Base-by-base conservation (phyloP, 2,888 invertebrate species). In the Bugulina stolonifera region DNA sequence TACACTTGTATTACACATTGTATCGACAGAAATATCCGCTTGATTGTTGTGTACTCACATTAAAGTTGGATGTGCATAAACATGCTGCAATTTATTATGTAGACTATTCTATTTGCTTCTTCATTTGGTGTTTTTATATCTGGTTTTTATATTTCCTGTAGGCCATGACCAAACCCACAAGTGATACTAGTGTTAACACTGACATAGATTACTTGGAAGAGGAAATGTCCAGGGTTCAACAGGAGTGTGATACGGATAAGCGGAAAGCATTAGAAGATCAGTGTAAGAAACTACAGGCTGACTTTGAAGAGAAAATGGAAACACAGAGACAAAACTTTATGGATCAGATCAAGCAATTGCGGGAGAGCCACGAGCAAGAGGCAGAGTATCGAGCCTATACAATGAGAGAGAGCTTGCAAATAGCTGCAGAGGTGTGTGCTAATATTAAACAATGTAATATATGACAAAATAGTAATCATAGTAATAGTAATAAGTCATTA, bases 381-480 rank as follows among this genome's bases (percentile, higher is more conserved):
- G 89, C 88, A 87, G 86, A 88, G 81, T 58, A 70, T 72, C 76
- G 76, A 73, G 84, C 89, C 75, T 87, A 87, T 75, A 88, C 89
- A 32, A 83, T 91, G 18, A 90, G 89, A 77, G 90, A 90, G 72
- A 85, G 89, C 18, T 89, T 89, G 1, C 91, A 91, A 73, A 88
- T 89, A 76, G 86, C 76, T 55, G 70, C 75, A 14, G 29, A 64
- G 34, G 64, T 64, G 32, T 25, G 64, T 64, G 2, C n/a, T n/a
- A n/a, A n/a, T n/a, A n/a, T n/a, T n/a, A n/a, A n/a, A n/a, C n/a
- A n/a, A n/a, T n/a, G n/a, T n/a, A n/a, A n/a, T n/a, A n/a, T n/a
- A n/a, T n/a, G n/a, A n/a, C n/a, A n/a, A n/a, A n/a, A n/a, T n/a
- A n/a, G n/a, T n/a, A n/a, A n/a, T n/a, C n/a, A n/a, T n/a, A n/a